phyloP scores from a whole-genome alignment of 2,888 invertebrate genomes.

The Eupithecia centaureata region DNA sequence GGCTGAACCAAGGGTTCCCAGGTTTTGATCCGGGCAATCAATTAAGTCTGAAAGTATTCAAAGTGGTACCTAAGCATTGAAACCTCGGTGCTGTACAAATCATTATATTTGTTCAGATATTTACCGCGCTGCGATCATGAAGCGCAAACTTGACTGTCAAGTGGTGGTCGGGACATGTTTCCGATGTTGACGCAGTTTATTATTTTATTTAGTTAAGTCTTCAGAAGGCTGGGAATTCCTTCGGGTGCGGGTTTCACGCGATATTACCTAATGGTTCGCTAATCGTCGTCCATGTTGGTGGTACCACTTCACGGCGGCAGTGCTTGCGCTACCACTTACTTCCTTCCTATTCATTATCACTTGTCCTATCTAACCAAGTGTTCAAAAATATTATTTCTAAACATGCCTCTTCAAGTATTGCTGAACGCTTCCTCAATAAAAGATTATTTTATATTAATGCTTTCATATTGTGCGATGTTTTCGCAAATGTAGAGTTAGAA shows the following conservation, averaged over 20 bases:
- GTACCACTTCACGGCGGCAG: neutral
- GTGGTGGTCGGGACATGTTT: neutral
- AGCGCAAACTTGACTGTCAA: neutral
- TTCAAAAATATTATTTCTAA: neutral
- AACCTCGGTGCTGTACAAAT: neutral
- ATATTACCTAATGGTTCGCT: neutral
- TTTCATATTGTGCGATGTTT: neutral
- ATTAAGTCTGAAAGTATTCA: too few relatives aligned
- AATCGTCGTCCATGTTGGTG: neutral
- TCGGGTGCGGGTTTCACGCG: neutral
- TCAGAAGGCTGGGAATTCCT: neutral
- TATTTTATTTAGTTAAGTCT: neutral
- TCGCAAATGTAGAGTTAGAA: neutral
- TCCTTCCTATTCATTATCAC: neutral
- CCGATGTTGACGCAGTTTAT: neutral
- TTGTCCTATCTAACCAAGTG: neutral
- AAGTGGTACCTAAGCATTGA: too few relatives aligned
- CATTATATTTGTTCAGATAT: neutral
- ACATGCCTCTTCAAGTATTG: too few relatives aligned
- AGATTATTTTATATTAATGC: neutral
- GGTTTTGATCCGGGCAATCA: neutral
- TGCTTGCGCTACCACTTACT: conserved; percentile 5
- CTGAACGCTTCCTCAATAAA: neutral
- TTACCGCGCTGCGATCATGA: neutral
- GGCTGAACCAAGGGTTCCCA: neutral